Evolutionary conservation across 2,797 vertebrate genomes (phyloP).

Genomic region (Otolemur crassicaudatus): DNA sequence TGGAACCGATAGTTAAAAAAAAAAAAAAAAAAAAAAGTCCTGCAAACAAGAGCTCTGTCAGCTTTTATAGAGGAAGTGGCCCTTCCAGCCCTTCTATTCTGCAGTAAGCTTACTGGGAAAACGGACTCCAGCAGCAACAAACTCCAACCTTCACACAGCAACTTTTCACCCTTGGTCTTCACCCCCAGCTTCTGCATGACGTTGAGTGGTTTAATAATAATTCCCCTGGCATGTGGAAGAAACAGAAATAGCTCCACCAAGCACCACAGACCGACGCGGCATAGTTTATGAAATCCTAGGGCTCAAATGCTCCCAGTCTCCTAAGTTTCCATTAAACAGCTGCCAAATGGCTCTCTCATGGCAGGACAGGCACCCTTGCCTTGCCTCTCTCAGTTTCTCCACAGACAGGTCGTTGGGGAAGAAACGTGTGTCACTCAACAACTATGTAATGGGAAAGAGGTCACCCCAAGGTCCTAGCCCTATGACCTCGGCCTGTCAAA

Average conservation of each 20-base stretch:
- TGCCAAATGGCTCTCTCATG: not conserved
- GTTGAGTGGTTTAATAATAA: not conserved
- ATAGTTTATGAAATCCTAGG: conserved; percentile 23
- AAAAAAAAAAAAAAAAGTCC: no score
- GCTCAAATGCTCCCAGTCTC: not conserved
- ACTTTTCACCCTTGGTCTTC: not conserved
- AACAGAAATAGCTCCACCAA: conserved; percentile 49
- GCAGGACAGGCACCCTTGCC: not conserved
- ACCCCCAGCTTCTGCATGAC: not conserved
- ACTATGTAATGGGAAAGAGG: conserved; percentile 65
- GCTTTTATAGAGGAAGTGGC: accelerated
- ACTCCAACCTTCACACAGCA: not conserved
- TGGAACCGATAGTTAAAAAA: not conserved
- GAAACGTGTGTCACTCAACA: not conserved
- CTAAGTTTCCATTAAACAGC: conserved; percentile 52
- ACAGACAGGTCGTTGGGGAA: not conserved
- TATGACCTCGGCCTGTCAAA: conserved; percentile 65
- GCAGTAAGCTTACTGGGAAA: not conserved
- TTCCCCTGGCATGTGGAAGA: not conserved
- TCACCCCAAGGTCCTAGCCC: not conserved
- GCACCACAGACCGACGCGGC: accelerated
- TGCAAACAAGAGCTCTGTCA: not conserved
- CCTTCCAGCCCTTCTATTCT: no score
- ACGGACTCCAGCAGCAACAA: not conserved
- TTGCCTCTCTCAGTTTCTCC: not conserved